Evolutionary conservation across 2,797 vertebrate species (phyloP).

Genomic region (Neosilurus mollespiculum): DNA sequence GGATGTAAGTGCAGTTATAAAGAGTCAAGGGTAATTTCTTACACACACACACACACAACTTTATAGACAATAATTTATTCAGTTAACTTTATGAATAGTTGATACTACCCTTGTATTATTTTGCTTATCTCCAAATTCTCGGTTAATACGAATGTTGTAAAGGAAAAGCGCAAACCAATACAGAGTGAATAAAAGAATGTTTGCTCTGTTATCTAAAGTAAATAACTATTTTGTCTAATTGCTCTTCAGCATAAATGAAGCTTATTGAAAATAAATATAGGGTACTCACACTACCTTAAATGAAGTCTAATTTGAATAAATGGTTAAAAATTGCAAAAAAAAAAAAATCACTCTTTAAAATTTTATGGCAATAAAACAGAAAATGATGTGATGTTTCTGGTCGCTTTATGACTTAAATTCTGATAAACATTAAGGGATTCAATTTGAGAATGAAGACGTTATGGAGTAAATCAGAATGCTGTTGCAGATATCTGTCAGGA

Average conservation of each 20-base stretch:
- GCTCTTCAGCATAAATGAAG: neutral
- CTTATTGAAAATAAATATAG: neutral
- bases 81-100: neutral
- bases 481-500: too few relatives aligned
- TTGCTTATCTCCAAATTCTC: neutral
- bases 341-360: too few relatives aligned
- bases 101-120: neutral
- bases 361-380: too few relatives aligned
- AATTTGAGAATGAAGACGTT: too few relatives aligned
- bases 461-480: too few relatives aligned
- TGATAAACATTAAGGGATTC: too few relatives aligned
- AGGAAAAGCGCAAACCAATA: neutral
- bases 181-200: neutral
- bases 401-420: too few relatives aligned
- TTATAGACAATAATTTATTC: neutral
- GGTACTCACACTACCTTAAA: too few relatives aligned
- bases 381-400: too few relatives aligned
- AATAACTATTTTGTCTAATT: neutral
- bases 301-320: too few relatives aligned
- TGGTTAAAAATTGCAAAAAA: too few relatives aligned
- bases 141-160: neutral
- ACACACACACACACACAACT: conserved; percentile 25
- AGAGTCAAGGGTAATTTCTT: conserved; percentile 45
- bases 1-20: conserved; percentile 62
- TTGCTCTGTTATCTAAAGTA: neutral